Evolutionary conservation across 2,888 invertebrate species (phyloP).

Genomic region (Petrophora chlorosata): DNA sequence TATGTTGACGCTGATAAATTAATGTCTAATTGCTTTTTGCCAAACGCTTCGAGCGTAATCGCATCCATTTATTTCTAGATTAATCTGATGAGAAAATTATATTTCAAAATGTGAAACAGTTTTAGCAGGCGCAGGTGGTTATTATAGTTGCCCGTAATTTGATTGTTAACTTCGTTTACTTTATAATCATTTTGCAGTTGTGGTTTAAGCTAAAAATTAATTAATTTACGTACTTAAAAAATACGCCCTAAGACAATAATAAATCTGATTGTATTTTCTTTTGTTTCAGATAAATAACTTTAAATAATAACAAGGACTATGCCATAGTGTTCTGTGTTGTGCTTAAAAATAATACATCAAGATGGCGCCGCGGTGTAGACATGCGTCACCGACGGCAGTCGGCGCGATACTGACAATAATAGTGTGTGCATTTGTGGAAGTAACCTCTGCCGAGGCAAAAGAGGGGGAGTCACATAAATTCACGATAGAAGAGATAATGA

Average conservation of each 20-base stretch:
- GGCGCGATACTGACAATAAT: constrained; percentile 59
- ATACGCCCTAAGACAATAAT: not conserved
- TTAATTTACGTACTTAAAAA: not conserved
- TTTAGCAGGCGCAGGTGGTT: not conserved
- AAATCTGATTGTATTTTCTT: constrained; percentile 20
- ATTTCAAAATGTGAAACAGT: not conserved
- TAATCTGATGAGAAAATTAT: constrained; percentile 10
- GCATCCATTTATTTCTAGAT: constrained; percentile 12
- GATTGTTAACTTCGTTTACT: no score
- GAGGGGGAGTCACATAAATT: constrained; percentile 77
- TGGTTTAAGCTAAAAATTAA: no score
- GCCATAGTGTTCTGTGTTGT: constrained; percentile 58
- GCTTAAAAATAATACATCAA: constrained; percentile 41
- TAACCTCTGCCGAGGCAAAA: constrained; percentile 57
- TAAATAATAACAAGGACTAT: constrained; percentile 50
- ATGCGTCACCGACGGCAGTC: constrained; percentile 52
- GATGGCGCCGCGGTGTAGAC: constrained; percentile 60
- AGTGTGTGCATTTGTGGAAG: constrained; percentile 48
- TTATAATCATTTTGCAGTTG: no score
- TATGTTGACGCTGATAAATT: constrained; percentile 20
- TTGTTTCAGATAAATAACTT: constrained; percentile 69
- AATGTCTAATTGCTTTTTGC: constrained; percentile 22
- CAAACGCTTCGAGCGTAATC: constrained; percentile 15
- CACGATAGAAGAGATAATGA: constrained; percentile 87
- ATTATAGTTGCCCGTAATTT: no score